These are phyloP conservation scores for Monochamus alternatus DNA, from an alignment of 2,888 invertebrate species.

Conservation along the genomic window DNA sequence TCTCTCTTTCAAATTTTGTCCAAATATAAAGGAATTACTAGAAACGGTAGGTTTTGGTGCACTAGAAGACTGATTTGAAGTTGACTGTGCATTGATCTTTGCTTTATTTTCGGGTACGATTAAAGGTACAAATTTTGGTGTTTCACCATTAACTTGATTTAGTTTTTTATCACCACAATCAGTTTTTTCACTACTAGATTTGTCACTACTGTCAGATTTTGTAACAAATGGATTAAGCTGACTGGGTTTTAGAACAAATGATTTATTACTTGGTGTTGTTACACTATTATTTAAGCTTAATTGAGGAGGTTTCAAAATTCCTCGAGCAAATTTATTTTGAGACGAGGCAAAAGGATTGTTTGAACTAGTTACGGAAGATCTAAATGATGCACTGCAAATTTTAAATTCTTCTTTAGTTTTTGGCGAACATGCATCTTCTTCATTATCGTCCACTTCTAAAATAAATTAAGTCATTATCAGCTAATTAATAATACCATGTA, in stretches of 20 bases:
- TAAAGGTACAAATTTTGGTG: slow-evolving; percentile 68
- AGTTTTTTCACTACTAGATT: slow-evolving; percentile 52
- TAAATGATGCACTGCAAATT: slow-evolving; percentile 57
- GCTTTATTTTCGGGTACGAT: slow-evolving; percentile 58
- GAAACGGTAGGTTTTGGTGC: slow-evolving; percentile 48
- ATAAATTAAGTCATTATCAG: slow-evolving; percentile 13
- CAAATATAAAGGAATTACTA: slow-evolving; percentile 87
- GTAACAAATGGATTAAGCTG: slow-evolving; percentile 66
- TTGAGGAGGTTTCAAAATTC: slow-evolving; percentile 63
- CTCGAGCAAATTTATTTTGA: slow-evolving; percentile 53
- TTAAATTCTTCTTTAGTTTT: slow-evolving; percentile 56
- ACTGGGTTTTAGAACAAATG: slow-evolving; percentile 67
- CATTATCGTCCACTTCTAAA: slow-evolving; percentile 61
- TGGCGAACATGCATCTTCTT: slow-evolving; percentile 47
- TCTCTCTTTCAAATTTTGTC: slow-evolving; percentile 91
- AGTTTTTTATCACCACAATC: slow-evolving; percentile 57
- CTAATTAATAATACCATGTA: slow-evolving; percentile 12
- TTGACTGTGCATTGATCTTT: slow-evolving; percentile 12
- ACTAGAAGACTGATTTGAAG: slow-evolving; percentile 30
- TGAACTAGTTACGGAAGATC: slow-evolving; percentile 50
- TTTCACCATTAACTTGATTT: slow-evolving; percentile 63
- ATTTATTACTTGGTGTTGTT: slow-evolving; percentile 50
- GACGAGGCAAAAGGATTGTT: slow-evolving; percentile 58
- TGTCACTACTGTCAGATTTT: slow-evolving; percentile 52
- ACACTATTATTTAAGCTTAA: slow-evolving; percentile 59